Conservation (phyloP, 2,888 invertebrate species). For the Tachina lurida region DNA sequence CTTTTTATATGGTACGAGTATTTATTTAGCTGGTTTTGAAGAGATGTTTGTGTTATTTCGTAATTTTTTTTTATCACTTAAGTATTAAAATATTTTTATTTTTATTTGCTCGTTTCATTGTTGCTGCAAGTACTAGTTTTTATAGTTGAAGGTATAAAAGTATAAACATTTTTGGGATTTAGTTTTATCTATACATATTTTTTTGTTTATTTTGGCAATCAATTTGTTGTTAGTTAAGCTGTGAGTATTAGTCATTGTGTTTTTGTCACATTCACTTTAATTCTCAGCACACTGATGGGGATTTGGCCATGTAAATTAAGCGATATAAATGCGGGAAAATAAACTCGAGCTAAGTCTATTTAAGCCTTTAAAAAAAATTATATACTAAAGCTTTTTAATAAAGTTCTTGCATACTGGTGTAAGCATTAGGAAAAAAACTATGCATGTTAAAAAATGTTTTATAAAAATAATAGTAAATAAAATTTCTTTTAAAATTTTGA, state of each 20-base stretch:
- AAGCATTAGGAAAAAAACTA: not conserved
- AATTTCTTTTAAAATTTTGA: not conserved
- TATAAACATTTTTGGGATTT: conserved; percentile 42
- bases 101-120: conserved; percentile 14
- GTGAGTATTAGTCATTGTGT: conserved; percentile 65
- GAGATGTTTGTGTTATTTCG: conserved; percentile 13
- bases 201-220: conserved; percentile 52
- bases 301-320: conserved; percentile 46
- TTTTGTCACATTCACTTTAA: conserved; percentile 37
- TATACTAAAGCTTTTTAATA: conserved; percentile 7
- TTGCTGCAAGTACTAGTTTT: conserved; percentile 2
- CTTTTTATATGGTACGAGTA: conserved; percentile 5
- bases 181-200: conserved; percentile 31
- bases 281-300: conserved; percentile 36
- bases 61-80: conserved; percentile 35
- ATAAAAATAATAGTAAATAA: not conserved
- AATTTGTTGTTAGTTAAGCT: conserved; percentile 63
- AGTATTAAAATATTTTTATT: conserved; percentile 18
- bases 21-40: conserved; percentile 22
- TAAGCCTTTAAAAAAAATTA: not conserved
- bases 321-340: conserved; percentile 19
- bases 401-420: no score
- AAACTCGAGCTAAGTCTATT: not conserved
- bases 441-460: conserved; percentile 5
- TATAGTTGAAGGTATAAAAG: conserved; percentile 18